Percentiles rank a stretch among this genome's conserved stretches.
Conservation (phyloP, 2,888 invertebrate species). For the Scrobipalpa atriplicella region DNA sequence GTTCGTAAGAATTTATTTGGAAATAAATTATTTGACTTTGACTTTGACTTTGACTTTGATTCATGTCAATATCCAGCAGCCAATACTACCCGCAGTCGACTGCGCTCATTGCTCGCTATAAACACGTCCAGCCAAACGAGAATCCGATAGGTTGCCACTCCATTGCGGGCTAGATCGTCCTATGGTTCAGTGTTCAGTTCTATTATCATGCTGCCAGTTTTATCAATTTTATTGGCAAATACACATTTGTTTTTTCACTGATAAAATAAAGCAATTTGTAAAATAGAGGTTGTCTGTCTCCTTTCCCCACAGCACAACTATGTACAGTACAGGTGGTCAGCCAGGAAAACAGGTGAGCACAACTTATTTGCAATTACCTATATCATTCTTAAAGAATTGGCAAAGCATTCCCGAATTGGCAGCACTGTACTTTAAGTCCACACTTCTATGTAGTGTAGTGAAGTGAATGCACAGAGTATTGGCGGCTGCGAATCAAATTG, state of each 20-base stretch:
- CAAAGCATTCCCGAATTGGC: not conserved
- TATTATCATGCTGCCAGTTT: not conserved
- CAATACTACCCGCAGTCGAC: not conserved
- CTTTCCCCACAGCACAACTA: no score
- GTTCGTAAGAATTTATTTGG: no score
- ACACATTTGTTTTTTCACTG: no score
- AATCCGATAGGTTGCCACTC: not conserved
- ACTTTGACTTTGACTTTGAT: no score
- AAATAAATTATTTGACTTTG: no score
- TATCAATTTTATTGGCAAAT: not conserved
- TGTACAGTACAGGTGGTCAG: no score
- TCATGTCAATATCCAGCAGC: no score
- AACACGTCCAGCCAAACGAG: not conserved
- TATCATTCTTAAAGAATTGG: no score
- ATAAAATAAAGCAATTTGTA: no score
- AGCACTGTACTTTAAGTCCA: not conserved
- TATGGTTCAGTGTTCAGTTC: not conserved
- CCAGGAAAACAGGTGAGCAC: no score
- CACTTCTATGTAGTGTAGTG: not conserved
- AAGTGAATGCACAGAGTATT: conserved; percentile 22
- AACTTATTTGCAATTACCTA: no score
- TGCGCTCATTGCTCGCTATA: conserved; percentile 2
- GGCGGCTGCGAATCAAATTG: conserved; percentile 30
- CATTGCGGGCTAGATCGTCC: not conserved
- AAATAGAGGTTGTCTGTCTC: no score